Conservation (phyloP, 2,113 vertebrate genomes). For the Crotalus horridus region DNA sequence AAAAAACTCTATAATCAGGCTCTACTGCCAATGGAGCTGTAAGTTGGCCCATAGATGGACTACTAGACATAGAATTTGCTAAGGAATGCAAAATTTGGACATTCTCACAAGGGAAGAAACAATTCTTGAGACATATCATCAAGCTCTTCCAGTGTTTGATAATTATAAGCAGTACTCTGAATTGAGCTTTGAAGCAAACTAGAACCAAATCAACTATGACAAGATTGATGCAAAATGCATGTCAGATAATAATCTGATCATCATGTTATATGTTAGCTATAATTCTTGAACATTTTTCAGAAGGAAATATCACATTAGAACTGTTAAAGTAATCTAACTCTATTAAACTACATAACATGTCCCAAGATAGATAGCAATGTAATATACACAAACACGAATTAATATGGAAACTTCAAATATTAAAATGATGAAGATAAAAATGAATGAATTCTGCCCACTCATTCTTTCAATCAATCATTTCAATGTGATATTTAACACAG, state of each 20-base stretch:
- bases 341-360: neutral
- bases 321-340: neutral
- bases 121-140: neutral
- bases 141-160: neutral
- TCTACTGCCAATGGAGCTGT: neutral
- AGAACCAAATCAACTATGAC: neutral
- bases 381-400: neutral
- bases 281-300: neutral
- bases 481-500: neutral
- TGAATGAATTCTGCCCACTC: neutral
- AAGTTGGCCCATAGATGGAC: neutral
- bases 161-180: neutral
- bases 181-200: neutral
- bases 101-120: neutral
- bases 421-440: neutral
- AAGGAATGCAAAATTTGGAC: neutral
- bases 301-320: neutral
- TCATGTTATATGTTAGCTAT: neutral
- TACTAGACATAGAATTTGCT: neutral
- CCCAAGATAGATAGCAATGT: neutral
- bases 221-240: neutral
- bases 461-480: neutral
- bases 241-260: neutral
- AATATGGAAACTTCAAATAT: neutral
- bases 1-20: neutral